Conservation (phyloP, 2,797 vertebrate species). For the Rhinella marina region DNA sequence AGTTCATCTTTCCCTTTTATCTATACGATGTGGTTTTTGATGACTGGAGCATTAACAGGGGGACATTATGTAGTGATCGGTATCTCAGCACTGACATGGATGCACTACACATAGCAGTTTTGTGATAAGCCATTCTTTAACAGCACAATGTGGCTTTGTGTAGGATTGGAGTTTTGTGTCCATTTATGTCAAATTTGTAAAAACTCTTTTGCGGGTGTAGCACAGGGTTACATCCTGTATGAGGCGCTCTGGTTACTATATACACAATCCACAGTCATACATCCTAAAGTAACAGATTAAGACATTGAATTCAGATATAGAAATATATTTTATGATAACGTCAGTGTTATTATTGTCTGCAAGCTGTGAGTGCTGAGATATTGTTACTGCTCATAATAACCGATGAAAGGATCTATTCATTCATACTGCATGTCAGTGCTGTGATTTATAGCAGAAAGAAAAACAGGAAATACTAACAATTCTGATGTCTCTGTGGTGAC, state of each 20-base stretch:
- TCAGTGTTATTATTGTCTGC: not conserved
- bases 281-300: not conserved
- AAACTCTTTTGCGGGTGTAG: not conserved
- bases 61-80: too few relatives aligned
- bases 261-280: not conserved
- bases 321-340: conserved; percentile 1
- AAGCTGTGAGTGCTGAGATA: not conserved
- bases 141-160: too few relatives aligned
- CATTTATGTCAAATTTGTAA: not conserved
- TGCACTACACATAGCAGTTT: too few relatives aligned
- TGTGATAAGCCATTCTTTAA: too few relatives aligned
- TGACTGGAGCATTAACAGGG: too few relatives aligned
- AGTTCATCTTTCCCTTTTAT: too few relatives aligned
- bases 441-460: not conserved
- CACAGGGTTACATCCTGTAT: not conserved
- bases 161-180: not conserved
- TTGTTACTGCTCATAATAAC: not conserved
- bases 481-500: too few relatives aligned
- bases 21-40: too few relatives aligned
- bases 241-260: not conserved
- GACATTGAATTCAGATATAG: not conserved
- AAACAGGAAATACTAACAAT: not conserved
- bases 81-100: too few relatives aligned
- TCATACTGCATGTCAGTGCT: not conserved
- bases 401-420: not conserved